Conservation (phyloP, 2,113 vertebrate genomes). For the Eurypyga helias region DNA sequence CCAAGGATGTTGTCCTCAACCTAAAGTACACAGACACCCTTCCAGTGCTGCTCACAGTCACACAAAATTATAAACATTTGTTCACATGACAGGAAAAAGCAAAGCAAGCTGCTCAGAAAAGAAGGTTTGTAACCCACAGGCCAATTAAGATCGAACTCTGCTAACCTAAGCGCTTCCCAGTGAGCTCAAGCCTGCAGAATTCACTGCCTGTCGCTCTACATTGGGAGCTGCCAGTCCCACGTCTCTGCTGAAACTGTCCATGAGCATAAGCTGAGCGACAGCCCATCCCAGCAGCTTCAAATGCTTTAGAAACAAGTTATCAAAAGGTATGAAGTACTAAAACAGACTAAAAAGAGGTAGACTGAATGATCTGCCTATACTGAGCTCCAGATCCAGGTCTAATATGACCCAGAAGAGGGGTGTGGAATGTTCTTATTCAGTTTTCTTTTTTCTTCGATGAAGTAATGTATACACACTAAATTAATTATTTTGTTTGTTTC, state of each 20-base stretch:
- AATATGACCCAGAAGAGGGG: not conserved
- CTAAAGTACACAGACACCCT: not conserved
- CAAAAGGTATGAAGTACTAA: not conserved
- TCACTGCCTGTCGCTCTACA: not conserved
- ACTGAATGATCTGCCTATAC: not conserved
- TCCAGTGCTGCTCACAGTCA: not conserved
- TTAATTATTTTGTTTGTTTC: not conserved
- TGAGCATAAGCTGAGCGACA: not conserved
- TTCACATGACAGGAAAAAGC: not conserved
- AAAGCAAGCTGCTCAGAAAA: not conserved
- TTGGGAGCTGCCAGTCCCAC: not conserved
- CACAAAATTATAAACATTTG: not conserved
- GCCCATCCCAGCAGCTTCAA: not conserved
- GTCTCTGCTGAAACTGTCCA: not conserved
- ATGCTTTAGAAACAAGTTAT: not conserved
- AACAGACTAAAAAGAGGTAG: not conserved
- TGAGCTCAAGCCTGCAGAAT: not conserved
- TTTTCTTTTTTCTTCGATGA: not conserved
- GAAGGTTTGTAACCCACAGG: not conserved
- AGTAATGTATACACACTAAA: not conserved
- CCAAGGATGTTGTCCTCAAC: not conserved
- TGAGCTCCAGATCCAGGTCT: not conserved
- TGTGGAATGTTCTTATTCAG: not conserved
- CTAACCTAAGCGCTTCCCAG: not conserved
- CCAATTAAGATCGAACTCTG: not conserved